A percentile compares a stretch with the other conserved stretches of the same genome.
Evolutionary conservation across 2,797 vertebrate species (phyloP).

Genomic region (Silurus lanzhouensis): DNA sequence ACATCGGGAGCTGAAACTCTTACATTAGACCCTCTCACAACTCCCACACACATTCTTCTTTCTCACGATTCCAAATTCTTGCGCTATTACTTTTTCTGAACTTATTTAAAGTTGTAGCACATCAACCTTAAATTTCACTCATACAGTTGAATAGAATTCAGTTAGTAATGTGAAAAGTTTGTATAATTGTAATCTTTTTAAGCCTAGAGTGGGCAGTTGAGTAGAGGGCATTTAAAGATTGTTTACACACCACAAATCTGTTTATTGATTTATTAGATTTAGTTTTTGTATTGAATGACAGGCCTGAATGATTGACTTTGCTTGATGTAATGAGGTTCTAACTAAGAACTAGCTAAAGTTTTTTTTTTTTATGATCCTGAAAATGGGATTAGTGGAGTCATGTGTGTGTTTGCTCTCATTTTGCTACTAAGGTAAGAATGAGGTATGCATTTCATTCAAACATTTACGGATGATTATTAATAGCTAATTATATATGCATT

Average conservation of each 20-base stretch:
- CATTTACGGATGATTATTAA: neutral
- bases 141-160: no score
- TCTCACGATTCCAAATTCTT: no score
- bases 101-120: no score
- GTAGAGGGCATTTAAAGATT: constrained; percentile 31
- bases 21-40: no score
- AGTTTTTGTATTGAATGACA: neutral
- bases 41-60: no score
- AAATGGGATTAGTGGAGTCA: neutral
- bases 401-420: neutral
- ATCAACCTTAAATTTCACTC: no score
- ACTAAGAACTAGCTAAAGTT: neutral
- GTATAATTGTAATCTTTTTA: constrained; percentile 19
- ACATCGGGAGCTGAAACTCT: no score
- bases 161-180: neutral
- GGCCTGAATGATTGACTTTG: neutral
- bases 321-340: neutral
- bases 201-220: constrained; percentile 23
- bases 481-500: neutral
- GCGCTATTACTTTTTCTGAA: no score
- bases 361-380: neutral
- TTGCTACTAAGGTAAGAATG: neutral
- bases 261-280: constrained; percentile 26
- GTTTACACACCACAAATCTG: constrained; percentile 38
- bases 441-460: neutral